Base-by-base conservation (phyloP, 2,113 vertebrate species). In the Heterochromis multidens region DNA sequence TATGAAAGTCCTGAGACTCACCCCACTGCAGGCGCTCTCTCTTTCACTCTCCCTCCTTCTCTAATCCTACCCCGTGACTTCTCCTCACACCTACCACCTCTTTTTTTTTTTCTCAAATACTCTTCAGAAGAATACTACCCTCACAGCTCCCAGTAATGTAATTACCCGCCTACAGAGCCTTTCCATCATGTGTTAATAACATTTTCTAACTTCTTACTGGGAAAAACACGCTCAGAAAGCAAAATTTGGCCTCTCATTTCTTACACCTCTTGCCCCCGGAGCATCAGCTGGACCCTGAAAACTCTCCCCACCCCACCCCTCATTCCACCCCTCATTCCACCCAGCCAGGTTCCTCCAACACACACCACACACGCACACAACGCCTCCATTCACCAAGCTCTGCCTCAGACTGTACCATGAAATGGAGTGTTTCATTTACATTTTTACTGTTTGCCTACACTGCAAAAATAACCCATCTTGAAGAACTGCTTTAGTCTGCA, bases 261-360 rank as follows among this genome's bases (percentile, higher is more conserved):
- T 11, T 90, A 49, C 96, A 94, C 96, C 96, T 95, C 94, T 89
- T 93, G 95, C 86, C 80, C 96, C 96, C n/a, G 85, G 95, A 92
- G 89, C 94, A 91, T 95, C 96, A 84, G 83, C 89, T 58, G 95
- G 95, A 96, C 96, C 95, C 79, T 31, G 86, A 89, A 81, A 81
- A 6, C 35, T 80, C 85, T 80, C 25, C 37, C 13, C 37, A 40
- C 33, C 14, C 81, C 19, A 52, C 59, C 65, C 40, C 63, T n/a
- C 65, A 12, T 81, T 27, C 74, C 82, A 6, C n/a, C n/a, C n/a
- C n/a, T n/a, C n/a, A n/a, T n/a, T n/a, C n/a, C n/a, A 35, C 76
- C 78, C 72, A 33, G 65, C 62, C 52, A 72, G 74, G 40, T 16
- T 79, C 81, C 87, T 83, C 74, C 61, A 83, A n/a, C 74, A 80